Evolutionary conservation across 2,888 invertebrate genomes (phyloP).

Genomic region (Lymantria dispar): DNA sequence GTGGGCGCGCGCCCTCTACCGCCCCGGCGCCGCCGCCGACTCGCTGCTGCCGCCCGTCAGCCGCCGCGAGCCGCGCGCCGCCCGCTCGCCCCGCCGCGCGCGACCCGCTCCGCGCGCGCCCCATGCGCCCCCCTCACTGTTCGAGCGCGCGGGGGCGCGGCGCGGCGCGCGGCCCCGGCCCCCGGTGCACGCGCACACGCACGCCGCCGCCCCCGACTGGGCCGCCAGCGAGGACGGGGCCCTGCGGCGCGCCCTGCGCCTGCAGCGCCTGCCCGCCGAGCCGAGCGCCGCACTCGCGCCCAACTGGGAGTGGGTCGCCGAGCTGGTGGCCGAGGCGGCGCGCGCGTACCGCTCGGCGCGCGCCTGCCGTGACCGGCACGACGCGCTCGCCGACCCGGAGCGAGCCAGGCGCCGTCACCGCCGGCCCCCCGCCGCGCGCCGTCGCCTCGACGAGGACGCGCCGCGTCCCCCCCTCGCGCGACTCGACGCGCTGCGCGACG

Average conservation of each 20-base stretch:
- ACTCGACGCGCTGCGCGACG: slow-evolving; percentile 89
- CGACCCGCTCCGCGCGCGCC: slow-evolving; percentile 86
- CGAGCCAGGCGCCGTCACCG: slow-evolving; percentile 94
- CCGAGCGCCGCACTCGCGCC: slow-evolving; percentile 90
- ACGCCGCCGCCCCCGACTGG: slow-evolving; percentile 91
- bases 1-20: slow-evolving; percentile 92
- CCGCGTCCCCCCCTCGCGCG: slow-evolving; percentile 75
- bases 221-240: slow-evolving; percentile 95
- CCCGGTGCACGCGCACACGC: slow-evolving; percentile 85
- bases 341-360: slow-evolving; percentile 94
- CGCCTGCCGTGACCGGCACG: slow-evolving; percentile 95
- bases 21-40: slow-evolving; percentile 87
- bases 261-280: slow-evolving; percentile 85
- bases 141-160: slow-evolving; percentile 81
- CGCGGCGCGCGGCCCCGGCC: slow-evolving; percentile 84
- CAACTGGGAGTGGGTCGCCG: slow-evolving; percentile 98
- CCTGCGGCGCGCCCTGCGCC: slow-evolving; percentile 90
- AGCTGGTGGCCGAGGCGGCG: slow-evolving; percentile 93
- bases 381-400: slow-evolving; percentile 93
- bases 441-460: slow-evolving; percentile 84
- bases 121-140: slow-evolving; percentile 86
- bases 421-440: slow-evolving; percentile 86
- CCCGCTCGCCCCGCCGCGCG: slow-evolving; percentile 77
- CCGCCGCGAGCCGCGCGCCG: slow-evolving; percentile 83
- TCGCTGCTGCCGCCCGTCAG: slow-evolving; percentile 85